Evolutionary conservation across 2,113 vertebrate species (phyloP).

Genomic region (Falcunculus frontatus): DNA sequence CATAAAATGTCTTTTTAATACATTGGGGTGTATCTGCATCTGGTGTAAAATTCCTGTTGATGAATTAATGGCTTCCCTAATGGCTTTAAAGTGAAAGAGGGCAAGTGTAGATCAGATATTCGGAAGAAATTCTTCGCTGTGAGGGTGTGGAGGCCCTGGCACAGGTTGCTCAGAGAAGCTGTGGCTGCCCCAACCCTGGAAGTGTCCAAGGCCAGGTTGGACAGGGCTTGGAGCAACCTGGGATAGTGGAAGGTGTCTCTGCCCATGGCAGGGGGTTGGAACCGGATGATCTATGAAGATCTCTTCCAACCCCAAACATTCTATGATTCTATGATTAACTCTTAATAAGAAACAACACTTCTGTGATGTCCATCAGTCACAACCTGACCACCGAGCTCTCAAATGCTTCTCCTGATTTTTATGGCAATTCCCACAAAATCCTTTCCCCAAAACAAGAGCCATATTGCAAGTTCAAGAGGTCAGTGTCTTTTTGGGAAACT

Average conservation of each 20-base stretch:
- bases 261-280: not conserved
- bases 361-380: not conserved
- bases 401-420: not conserved
- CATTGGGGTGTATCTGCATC: accelerated
- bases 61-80: not conserved
- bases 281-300: not conserved
- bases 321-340: not conserved
- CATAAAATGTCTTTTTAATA: not conserved
- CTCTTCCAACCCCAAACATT: not conserved
- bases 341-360: not conserved
- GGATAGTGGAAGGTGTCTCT: not conserved
- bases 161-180: not conserved
- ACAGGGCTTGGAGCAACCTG: not conserved
- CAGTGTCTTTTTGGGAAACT: not conserved
- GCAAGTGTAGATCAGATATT: not conserved
- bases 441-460: not conserved
- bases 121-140: not conserved
- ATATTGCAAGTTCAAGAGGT: not conserved
- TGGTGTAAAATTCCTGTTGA: not conserved
- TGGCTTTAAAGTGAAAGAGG: not conserved
- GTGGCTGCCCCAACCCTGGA: not conserved
- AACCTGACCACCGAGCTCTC: not conserved
- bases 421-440: not conserved
- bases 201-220: not conserved
- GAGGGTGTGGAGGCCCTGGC: not conserved